Percentiles rank a stretch among this genome's conserved stretches.
Evolutionary conservation across 2,113 vertebrate genomes (phyloP).

Genomic region (Lagopus leucura): DNA sequence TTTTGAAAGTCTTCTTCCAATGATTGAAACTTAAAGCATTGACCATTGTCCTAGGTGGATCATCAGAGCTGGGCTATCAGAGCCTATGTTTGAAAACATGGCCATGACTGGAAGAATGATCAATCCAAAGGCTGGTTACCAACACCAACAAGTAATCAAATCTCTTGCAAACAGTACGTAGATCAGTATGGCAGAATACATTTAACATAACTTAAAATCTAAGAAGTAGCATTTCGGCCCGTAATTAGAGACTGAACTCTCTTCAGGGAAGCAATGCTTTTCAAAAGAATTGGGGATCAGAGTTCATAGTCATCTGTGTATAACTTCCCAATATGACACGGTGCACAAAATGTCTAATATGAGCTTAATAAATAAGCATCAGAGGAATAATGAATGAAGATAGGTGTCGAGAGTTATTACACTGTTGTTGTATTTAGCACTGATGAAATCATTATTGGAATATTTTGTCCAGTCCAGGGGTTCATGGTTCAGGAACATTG

Average conservation of each 20-base stretch:
- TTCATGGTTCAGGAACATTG: conserved; percentile 54
- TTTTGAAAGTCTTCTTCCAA: neutral
- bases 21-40: neutral
- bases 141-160: neutral
- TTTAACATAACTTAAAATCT: neutral
- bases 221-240: neutral
- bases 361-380: conserved; percentile 67
- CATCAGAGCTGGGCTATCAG: neutral
- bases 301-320: conserved; percentile 22
- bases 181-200: neutral
- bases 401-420: conserved; percentile 63
- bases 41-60: neutral
- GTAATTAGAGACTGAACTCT: neutral
- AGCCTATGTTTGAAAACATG: neutral
- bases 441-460: conserved; percentile 70
- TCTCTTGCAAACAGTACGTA: neutral
- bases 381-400: conserved; percentile 70
- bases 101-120: neutral
- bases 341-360: conserved; percentile 37
- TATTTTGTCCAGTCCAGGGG: conserved; percentile 49
- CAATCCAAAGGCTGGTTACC: neutral
- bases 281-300: conserved; percentile 7
- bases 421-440: conserved; percentile 68
- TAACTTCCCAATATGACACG: conserved; percentile 53
- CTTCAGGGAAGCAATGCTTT: conserved; percentile 10